Evolutionary conservation across 2,113 vertebrate species (phyloP).

Genomic region (Alligator sinensis): DNA sequence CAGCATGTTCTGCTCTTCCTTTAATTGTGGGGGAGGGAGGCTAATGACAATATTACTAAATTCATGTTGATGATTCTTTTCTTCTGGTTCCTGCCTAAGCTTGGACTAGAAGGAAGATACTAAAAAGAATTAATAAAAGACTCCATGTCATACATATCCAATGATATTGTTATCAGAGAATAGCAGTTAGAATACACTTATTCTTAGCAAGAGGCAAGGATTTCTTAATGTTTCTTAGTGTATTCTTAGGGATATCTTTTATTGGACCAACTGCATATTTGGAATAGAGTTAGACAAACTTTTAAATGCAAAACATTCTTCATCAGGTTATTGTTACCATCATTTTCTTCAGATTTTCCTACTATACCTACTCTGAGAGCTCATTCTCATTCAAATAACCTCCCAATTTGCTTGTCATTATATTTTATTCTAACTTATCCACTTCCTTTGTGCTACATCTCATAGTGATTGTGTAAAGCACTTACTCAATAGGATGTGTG

Average conservation of each 20-base stretch:
- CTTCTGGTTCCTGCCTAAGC: background rate
- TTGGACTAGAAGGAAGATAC: background rate
- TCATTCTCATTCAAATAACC: background rate
- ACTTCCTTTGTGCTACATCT: background rate
- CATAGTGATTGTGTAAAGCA: constrained; percentile 1
- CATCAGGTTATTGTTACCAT: background rate
- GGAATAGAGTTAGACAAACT: too few species aligned
- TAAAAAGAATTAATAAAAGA: constrained; percentile 1
- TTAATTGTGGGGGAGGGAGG: background rate
- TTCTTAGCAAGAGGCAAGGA: too few species aligned
- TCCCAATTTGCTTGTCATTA: constrained; percentile 39
- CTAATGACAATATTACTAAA: background rate
- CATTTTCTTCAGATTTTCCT: background rate
- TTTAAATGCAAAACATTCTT: background rate
- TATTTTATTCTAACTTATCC: constrained; percentile 2
- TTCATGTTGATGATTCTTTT: background rate
- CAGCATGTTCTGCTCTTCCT: background rate
- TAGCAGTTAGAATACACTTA: background rate
- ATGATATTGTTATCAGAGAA: background rate
- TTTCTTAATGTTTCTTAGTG: too few species aligned
- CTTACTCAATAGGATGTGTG: background rate
- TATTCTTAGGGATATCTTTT: too few species aligned
- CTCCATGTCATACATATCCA: background rate
- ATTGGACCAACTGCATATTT: too few species aligned
- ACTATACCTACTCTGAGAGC: background rate